Percentiles rank a stretch among this genome's conserved stretches.
Conservation (phyloP, 2,113 vertebrate species). For the Sula dactylatra region DNA sequence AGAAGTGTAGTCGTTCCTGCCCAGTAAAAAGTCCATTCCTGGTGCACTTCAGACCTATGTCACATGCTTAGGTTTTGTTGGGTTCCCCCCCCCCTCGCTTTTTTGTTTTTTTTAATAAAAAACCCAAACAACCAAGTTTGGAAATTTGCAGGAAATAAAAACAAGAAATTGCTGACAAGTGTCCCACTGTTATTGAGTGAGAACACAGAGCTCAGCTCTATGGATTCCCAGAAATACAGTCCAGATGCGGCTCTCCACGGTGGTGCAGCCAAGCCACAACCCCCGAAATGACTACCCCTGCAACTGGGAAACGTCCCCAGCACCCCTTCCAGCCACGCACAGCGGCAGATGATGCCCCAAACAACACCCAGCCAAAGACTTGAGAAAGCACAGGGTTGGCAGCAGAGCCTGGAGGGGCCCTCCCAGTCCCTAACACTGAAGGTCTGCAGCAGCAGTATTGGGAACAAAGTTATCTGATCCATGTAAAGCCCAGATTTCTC, state of each 20-base stretch:
- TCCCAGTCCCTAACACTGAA: not conserved
- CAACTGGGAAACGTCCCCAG: not conserved
- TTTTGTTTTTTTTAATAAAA: not conserved
- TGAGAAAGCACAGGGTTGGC: not conserved
- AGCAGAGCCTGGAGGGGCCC: not conserved
- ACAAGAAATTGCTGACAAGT: constrained; percentile 43
- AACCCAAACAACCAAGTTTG: not conserved
- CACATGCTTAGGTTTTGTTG: not conserved
- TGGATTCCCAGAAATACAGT: constrained; percentile 17
- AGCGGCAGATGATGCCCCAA: not conserved
- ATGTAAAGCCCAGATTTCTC: not conserved
- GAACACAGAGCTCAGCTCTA: constrained; percentile 18
- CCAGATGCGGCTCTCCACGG: not conserved
- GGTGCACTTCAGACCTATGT: not conserved
- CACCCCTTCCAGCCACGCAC: not conserved
- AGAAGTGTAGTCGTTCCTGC: not conserved
- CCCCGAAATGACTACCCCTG: not conserved
- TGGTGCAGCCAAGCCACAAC: constrained; percentile 15
- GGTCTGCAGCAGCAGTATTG: not conserved
- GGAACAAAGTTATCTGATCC: not conserved
- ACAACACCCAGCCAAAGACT: not conserved
- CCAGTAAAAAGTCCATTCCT: not conserved
- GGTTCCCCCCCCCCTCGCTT: rapidly evolving
- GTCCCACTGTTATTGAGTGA: constrained; percentile 23
- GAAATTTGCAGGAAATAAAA: not conserved